These are phyloP conservation scores for Leptarthrus brevirostris DNA, from an alignment of 2,888 invertebrate genomes.

Conservation along the genomic window DNA sequence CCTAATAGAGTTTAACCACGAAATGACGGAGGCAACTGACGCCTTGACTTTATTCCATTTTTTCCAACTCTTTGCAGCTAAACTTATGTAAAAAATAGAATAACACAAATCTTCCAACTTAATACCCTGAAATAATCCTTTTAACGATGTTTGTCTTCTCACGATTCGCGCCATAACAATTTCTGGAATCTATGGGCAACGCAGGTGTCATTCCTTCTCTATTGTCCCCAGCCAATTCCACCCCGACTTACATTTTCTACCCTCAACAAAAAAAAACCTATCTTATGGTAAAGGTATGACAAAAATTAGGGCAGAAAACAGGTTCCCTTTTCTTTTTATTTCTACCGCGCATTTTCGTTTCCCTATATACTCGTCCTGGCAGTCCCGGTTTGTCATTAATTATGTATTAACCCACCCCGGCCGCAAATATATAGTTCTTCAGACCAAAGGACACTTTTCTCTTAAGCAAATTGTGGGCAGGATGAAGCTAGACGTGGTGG, in stretches of 20 bases:
- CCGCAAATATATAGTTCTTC: not conserved
- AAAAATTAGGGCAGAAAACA: not conserved
- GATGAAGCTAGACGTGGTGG: not conserved
- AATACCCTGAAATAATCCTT: no score
- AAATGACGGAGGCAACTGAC: no score
- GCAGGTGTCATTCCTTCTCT: not conserved
- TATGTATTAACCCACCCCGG: not conserved
- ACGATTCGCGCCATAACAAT: no score
- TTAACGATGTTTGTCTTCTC: no score
- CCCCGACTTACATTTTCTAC: not conserved
- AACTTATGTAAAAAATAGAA: no score
- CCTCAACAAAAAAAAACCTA: not conserved
- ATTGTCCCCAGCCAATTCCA: not conserved
- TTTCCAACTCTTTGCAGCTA: no score
- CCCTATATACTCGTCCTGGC: no score
- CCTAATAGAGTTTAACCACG: no score
- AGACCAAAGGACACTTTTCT: not conserved
- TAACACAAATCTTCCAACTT: no score
- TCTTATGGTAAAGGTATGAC: not conserved
- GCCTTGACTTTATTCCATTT: no score
- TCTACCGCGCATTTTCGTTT: not conserved
- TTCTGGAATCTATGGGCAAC: not conserved
- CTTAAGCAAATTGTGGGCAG: not conserved
- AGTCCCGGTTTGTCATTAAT: no score
- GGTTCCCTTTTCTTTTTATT: not conserved